phyloP scores from a whole-genome alignment of 2,888 invertebrate genomes.

The Tipula unca region DNA sequence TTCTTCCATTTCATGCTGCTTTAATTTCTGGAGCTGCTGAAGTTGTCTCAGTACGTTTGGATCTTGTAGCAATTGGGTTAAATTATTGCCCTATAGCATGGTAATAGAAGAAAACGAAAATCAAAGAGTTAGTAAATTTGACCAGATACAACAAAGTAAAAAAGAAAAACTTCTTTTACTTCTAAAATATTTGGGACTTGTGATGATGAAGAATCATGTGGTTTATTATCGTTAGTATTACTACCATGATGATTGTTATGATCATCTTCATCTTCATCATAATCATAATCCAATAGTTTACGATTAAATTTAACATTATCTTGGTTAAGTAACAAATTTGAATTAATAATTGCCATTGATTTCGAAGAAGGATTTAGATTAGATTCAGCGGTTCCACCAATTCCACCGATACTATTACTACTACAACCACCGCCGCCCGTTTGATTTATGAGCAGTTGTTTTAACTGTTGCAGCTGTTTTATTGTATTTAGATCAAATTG shows the following conservation, averaged over 20 bases:
- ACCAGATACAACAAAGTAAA: neutral
- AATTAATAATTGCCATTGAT: constrained; percentile 23
- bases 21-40: constrained; percentile 61
- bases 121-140: constrained; percentile 21
- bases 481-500: constrained; percentile 32
- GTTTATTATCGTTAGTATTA: constrained; percentile 43
- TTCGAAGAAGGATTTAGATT: constrained; percentile 29
- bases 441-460: constrained; percentile 47
- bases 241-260: constrained; percentile 64
- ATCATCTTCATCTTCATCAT: constrained; percentile 72
- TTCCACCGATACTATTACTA: constrained; percentile 21
- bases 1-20: constrained; percentile 53
- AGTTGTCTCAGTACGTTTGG: constrained; percentile 84
- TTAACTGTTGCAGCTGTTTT: constrained; percentile 53
- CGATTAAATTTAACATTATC: constrained; percentile 65
- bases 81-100: constrained; percentile 36
- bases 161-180: constrained; percentile 25
- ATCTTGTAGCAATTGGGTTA: constrained; percentile 55
- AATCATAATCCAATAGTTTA: constrained; percentile 82
- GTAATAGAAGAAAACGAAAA: constrained; percentile 19
- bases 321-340: constrained; percentile 25
- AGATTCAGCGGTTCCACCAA: constrained; percentile 28
- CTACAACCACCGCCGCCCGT: constrained; percentile 24
- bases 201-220: constrained; percentile 30
- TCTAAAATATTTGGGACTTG: constrained; percentile 29